A percentile compares a stretch with the other conserved stretches of the same genome.
Conservation (phyloP, 2,113 vertebrate genomes). For the Labrus mixtus region DNA sequence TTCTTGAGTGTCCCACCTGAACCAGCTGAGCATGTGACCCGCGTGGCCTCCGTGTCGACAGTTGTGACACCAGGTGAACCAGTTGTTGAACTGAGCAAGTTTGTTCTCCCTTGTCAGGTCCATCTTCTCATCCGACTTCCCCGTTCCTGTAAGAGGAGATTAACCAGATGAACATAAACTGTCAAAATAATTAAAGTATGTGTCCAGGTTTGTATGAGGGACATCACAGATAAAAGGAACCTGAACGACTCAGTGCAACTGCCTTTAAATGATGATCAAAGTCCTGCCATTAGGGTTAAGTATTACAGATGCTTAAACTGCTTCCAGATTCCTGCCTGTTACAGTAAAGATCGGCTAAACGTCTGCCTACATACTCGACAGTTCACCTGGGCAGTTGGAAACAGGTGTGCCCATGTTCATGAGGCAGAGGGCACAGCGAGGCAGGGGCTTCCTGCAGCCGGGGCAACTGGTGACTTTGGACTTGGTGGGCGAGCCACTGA, state of each 20-base stretch:
- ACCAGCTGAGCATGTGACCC: slow-evolving; percentile 99
- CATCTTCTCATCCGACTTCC: slow-evolving; percentile 95
- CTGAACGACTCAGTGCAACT: slow-evolving; percentile 2
- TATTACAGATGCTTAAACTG: slow-evolving; percentile 9
- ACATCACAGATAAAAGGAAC: not conserved
- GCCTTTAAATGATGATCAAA: slow-evolving; percentile 37
- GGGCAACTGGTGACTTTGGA: slow-evolving; percentile 99
- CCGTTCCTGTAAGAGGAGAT: slow-evolving; percentile 83
- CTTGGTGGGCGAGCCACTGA: slow-evolving; percentile 97
- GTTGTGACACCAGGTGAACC: slow-evolving; percentile 99
- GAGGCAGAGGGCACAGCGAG: slow-evolving; percentile 96
- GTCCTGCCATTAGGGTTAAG: slow-evolving; percentile 31
- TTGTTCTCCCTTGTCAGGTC: slow-evolving; percentile 98
- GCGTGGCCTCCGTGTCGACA: slow-evolving; percentile 98
- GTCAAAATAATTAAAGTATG: not conserved
- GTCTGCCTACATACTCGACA: not conserved
- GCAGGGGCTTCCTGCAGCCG: slow-evolving; percentile 97
- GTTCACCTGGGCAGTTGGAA: slow-evolving; percentile 93
- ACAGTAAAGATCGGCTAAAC: not conserved
- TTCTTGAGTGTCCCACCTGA: slow-evolving; percentile 86
- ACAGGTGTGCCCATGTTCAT: slow-evolving; percentile 99
- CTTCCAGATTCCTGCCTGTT: not conserved
- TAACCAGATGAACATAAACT: not conserved
- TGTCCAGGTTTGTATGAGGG: not conserved
- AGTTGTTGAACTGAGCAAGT: slow-evolving; percentile 98